Conservation (phyloP, 2,888 invertebrate species). For the Acrobasis repandana region DNA sequence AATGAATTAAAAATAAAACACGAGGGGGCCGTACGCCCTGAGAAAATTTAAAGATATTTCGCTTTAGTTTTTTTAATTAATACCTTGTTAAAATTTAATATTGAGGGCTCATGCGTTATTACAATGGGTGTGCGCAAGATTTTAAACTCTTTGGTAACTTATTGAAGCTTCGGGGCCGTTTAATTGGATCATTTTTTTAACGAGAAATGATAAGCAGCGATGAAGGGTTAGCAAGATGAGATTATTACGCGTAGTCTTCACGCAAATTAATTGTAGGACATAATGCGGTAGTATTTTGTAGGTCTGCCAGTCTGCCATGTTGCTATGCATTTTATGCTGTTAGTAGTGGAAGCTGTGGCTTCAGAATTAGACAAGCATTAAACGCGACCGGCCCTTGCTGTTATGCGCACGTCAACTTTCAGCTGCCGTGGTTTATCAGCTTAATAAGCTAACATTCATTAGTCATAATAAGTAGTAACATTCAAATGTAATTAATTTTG, state of each 20-base stretch:
- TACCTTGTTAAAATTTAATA: constrained; percentile 84
- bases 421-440: constrained; percentile 27
- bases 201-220: constrained; percentile 72
- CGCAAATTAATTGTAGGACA: constrained; percentile 46
- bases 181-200: constrained; percentile 81
- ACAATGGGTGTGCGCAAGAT: constrained; percentile 81
- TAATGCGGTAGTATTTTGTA: constrained; percentile 17
- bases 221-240: constrained; percentile 62
- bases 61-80: constrained; percentile 83
- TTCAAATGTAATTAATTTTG: constrained; percentile 17
- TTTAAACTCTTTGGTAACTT: constrained; percentile 78
- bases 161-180: constrained; percentile 66
- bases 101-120: constrained; percentile 80
- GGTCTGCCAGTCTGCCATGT: too few relatives aligned
- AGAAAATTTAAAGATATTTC: constrained; percentile 80
- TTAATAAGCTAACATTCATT: constrained; percentile 19
- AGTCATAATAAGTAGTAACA: constrained; percentile 9
- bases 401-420: constrained; percentile 32
- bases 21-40: constrained; percentile 75
- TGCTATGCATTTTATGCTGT: constrained; percentile 1
- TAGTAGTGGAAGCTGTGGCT: constrained; percentile 31
- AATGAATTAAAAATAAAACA: constrained; percentile 81
- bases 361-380: constrained; percentile 54
- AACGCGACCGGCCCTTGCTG: constrained; percentile 34
- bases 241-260: constrained; percentile 50